Evolutionary conservation across 2,113 vertebrate genomes (phyloP).

Genomic region (Platysternon megacephalum): DNA sequence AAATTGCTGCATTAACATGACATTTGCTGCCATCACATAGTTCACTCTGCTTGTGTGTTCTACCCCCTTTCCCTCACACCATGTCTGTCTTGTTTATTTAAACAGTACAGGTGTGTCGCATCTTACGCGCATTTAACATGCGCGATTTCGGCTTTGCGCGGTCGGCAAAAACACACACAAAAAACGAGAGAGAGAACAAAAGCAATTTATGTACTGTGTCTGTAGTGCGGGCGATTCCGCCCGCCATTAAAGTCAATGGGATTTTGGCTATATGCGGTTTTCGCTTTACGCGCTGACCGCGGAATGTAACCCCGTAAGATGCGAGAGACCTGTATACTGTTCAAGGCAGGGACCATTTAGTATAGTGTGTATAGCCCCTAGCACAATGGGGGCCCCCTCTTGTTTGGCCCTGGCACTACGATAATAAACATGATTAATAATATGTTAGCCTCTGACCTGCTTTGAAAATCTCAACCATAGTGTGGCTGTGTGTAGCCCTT

Average conservation of each 20-base stretch:
- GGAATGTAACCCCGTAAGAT: no score
- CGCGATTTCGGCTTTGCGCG: no score
- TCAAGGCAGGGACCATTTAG: neutral
- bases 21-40: neutral
- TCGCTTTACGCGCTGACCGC: no score
- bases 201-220: no score
- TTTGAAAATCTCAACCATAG: neutral
- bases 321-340: no score
- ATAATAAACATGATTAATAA: neutral
- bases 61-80: neutral
- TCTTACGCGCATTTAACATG: no score
- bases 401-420: neutral
- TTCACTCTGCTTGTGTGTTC: neutral
- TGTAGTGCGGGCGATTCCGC: no score
- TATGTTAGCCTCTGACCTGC: neutral
- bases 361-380: neutral
- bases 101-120: no score
- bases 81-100: neutral
- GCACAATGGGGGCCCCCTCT: neutral
- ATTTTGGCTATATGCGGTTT: no score
- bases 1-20: neutral
- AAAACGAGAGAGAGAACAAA: no score
- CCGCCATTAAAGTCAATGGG: no score
- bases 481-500: neutral
- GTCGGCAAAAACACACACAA: no score